Evolutionary conservation across 2,113 vertebrate species (phyloP), one percentile per base, ranked within the genome.

Genomic region (Periophthalmus modestus): DNA sequence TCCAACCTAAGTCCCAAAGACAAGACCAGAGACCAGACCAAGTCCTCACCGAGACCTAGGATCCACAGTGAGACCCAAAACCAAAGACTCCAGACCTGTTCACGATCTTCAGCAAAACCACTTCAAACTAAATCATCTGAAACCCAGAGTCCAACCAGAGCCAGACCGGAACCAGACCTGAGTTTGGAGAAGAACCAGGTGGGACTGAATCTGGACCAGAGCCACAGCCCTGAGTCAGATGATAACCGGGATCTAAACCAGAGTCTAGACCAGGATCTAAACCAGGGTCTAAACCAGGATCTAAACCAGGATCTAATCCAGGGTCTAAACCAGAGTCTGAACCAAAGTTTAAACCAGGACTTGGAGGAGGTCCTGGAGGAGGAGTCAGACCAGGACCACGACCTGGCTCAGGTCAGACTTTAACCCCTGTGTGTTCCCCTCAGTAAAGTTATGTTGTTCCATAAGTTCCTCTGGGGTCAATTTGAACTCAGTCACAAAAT

Each of bases 1-100:
- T 43, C 63, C 2, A 46, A 28, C 0, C 82, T 85, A 19, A 55
- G 43, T 5, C 72, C 18, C 16, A 84, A 69, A 14, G 78, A 57
- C n/a, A 5, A 23, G 78, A 2, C 58, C 28, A 21, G 23, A 9
- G 55, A 39, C 13, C 24, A 34, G 59, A 34, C 28, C 13, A 33
- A 10, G 13, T 16, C n/a, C 12, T 61, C 24, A 6, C 33, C 18
- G 14, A 58, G 57, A 58, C 10, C 57, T 12, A 13, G 24, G 23
- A 28, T 21, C 55, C 52, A 21, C 5, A 21, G 19, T n/a, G 18
- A 55, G 19, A 9, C 19, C 52, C 18, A 7, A 57, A 5, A 59
- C 57, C 57, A 59, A 15, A 24, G 24, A 28, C 12, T 2, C 1
- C 57, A 21, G 7, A 55, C 57, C 13, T 24, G 23, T 55, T 19